These are phyloP conservation scores for Erythrocercus mccallii DNA, from an alignment of 2,113 vertebrate species.

Conservation along the genomic window DNA sequence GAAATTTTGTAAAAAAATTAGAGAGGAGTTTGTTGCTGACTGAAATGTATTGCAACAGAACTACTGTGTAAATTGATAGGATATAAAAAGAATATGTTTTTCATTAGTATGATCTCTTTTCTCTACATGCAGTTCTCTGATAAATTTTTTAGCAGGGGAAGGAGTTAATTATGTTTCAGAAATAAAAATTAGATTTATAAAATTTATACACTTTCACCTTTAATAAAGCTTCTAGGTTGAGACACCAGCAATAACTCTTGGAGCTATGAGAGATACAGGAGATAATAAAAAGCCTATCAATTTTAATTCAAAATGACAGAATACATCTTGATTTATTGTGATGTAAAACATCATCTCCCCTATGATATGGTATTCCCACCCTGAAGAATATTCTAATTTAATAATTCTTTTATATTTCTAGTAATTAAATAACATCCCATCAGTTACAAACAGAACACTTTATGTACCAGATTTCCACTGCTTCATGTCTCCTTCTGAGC, in stretches of 20 bases:
- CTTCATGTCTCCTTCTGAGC: background rate
- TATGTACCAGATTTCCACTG: background rate
- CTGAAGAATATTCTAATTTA: constrained; percentile 34
- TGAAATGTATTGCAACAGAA: background rate
- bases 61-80: background rate
- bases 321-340: constrained; percentile 28
- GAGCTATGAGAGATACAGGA: background rate
- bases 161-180: constrained; percentile 7
- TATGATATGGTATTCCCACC: background rate
- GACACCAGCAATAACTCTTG: background rate
- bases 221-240: constrained; percentile 24
- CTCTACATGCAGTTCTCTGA: background rate
- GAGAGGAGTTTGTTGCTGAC: background rate
- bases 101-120: background rate
- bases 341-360: background rate
- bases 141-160: background rate
- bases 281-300: constrained; percentile 53
- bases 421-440: constrained; percentile 36
- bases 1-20: background rate
- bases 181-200: constrained; percentile 35
- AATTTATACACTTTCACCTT: background rate
- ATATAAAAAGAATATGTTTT: background rate
- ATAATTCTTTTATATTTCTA: background rate
- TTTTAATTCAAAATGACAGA: constrained; percentile 40
- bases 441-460: background rate